Evolutionary conservation across 2,888 invertebrate species (phyloP).

Genomic region (Branchipolynoe longqiensis): DNA sequence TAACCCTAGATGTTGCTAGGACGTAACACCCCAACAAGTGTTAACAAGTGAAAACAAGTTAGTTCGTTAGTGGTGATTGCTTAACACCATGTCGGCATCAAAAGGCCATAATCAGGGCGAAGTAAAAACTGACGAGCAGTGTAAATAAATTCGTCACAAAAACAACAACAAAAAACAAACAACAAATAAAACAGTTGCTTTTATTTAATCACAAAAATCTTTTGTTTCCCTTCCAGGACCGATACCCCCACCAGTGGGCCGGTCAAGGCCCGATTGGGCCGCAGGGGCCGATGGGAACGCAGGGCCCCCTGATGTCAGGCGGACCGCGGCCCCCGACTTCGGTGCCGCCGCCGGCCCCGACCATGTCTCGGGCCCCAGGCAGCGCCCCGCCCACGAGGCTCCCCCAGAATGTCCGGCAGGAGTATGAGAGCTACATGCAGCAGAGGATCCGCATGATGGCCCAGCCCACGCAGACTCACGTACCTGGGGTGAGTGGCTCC

Average conservation of each 20-base stretch:
- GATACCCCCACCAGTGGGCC: constrained; percentile 63
- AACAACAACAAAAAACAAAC: too few species aligned
- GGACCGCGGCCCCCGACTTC: constrained; percentile 59
- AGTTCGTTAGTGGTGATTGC: too few species aligned
- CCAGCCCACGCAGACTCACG: constrained; percentile 50
- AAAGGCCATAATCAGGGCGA: too few species aligned
- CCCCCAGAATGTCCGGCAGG: constrained; percentile 75
- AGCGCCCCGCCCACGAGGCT: constrained; percentile 70
- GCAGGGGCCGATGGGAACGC: constrained; percentile 78
- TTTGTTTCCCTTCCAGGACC: constrained; percentile 49
- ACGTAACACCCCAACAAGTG: too few species aligned
- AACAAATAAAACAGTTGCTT: too few species aligned
- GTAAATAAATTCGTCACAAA: too few species aligned
- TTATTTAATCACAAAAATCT: too few species aligned
- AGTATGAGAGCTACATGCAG: constrained; percentile 81
- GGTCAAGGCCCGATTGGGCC: constrained; percentile 69
- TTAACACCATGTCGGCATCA: too few species aligned
- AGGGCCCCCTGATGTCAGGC: constrained; percentile 63
- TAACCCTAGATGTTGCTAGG: too few species aligned
- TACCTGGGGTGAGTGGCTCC: constrained; percentile 57
- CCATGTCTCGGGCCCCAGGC: constrained; percentile 70
- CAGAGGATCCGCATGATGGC: constrained; percentile 71
- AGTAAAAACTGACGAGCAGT: too few species aligned
- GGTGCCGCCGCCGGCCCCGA: not conserved
- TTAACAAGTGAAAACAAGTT: too few species aligned